Evolutionary conservation across 2,888 invertebrate species (phyloP).

Genomic region (Lypha dubia): DNA sequence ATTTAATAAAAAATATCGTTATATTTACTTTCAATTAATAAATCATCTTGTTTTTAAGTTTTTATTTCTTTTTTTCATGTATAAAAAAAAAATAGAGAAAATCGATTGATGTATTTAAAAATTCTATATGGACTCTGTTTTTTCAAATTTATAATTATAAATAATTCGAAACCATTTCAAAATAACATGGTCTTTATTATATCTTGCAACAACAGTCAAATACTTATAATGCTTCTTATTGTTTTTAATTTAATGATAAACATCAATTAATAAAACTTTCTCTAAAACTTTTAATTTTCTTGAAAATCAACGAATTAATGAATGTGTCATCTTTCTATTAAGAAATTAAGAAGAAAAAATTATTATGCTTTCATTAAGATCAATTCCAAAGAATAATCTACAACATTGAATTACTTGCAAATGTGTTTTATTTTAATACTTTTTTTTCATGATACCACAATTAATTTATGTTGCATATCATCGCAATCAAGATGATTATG

Average conservation of each 20-base stretch:
- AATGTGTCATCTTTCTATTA: slow-evolving; percentile 56
- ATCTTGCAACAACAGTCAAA: not conserved
- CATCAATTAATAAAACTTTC: slow-evolving; percentile 48
- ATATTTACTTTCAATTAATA: slow-evolving; percentile 64
- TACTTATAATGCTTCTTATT: not conserved
- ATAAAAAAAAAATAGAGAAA: not conserved
- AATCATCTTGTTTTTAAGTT: not conserved
- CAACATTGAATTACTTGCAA: slow-evolving; percentile 12
- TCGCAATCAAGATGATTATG: slow-evolving; percentile 23
- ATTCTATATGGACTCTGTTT: too few relatives aligned
- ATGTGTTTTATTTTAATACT: not conserved
- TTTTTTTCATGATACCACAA: slow-evolving; percentile 51
- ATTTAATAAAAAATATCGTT: slow-evolving; percentile 45
- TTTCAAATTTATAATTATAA: too few relatives aligned
- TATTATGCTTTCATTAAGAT: slow-evolving; percentile 46
- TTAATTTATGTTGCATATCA: slow-evolving; percentile 70
- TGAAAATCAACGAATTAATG: slow-evolving; percentile 18
- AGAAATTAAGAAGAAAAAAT: slow-evolving; percentile 47
- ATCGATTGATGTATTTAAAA: not conserved
- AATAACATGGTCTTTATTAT: not conserved
- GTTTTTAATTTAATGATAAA: slow-evolving; percentile 1
- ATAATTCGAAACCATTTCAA: not conserved
- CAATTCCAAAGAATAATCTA: slow-evolving; percentile 23
- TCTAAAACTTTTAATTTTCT: slow-evolving; percentile 33
- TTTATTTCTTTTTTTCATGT: not conserved